phyloP scores from a whole-genome alignment of 2,797 vertebrate genomes.

The Alosa sapidissima region DNA sequence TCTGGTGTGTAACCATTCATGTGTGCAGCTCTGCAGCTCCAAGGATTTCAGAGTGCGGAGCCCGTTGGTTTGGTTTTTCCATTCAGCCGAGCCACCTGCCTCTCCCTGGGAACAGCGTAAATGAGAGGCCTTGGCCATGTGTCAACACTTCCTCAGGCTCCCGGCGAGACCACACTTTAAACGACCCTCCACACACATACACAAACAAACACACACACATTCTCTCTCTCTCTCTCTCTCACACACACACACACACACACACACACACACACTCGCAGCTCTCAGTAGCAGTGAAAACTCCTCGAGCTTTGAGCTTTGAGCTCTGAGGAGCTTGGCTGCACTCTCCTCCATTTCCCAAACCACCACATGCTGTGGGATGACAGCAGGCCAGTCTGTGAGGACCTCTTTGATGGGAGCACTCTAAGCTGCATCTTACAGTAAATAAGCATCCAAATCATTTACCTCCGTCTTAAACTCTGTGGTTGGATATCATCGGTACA shows the following conservation, averaged over 20 bases:
- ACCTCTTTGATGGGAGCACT: background rate
- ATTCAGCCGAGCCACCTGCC: slow-evolving; percentile 69
- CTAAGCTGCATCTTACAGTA: background rate
- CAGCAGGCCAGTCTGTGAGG: background rate
- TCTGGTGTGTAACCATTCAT: background rate
- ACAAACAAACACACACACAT: background rate
- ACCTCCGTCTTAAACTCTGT: background rate
- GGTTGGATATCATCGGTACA: background rate
- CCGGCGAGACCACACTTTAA: slow-evolving; percentile 29
- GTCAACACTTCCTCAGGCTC: slow-evolving; percentile 64
- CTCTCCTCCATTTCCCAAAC: slow-evolving; percentile 3
- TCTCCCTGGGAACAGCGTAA: slow-evolving; percentile 61
- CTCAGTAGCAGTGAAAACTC: background rate
- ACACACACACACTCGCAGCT: background rate
- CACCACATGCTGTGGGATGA: background rate
- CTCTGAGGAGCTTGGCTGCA: background rate
- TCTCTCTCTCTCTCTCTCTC: background rate
- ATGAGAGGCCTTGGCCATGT: slow-evolving; percentile 69
- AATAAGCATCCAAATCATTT: background rate
- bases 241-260: background rate
- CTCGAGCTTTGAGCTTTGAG: background rate
- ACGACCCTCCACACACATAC: slow-evolving; percentile 38
- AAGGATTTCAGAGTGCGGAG: background rate
- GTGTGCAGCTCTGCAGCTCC: background rate
- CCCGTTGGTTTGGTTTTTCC: slow-evolving; percentile 40